phyloP scores from a whole-genome alignment of 2,797 vertebrate genomes.

The Chiroxiphia lanceolata region DNA sequence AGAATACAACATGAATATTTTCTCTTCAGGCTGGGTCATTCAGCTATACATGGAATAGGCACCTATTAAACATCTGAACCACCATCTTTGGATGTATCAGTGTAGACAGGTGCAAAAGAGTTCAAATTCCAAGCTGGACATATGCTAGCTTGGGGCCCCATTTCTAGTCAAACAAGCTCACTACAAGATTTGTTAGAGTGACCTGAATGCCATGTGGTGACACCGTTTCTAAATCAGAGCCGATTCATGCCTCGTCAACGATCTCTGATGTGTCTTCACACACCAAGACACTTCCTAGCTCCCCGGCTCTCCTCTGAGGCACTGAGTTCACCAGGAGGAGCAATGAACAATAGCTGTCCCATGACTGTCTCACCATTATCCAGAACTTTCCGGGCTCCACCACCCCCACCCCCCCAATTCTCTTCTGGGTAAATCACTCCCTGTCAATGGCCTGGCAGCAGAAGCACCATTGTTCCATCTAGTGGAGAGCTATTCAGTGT shows the following conservation, averaged over 20 bases:
- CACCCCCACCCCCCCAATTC: not conserved
- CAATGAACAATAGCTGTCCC: conserved; percentile 1
- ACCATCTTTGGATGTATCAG: rapidly evolving
- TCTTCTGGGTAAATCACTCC: conserved; percentile 56
- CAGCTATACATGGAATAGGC: not conserved
- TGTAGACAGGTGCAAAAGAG: conserved; percentile 2
- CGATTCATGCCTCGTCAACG: not conserved
- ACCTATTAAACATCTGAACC: not conserved
- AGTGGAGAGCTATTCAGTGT: conserved; percentile 63
- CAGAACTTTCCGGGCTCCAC: not conserved
- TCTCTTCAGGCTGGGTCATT: not conserved
- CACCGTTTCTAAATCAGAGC: not conserved
- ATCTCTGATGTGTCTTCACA: not conserved
- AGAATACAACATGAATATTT: not conserved
- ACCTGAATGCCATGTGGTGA: not conserved
- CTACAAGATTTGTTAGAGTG: not conserved
- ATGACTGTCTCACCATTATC: conserved; percentile 4
- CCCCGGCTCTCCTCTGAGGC: not conserved
- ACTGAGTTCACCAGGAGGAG: not conserved
- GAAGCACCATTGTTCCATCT: conserved; percentile 60
- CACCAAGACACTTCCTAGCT: not conserved
- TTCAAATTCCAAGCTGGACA: not conserved
- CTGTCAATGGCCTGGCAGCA: conserved; percentile 65
- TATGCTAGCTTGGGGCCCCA: not conserved
- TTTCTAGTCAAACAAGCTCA: not conserved